Base-by-base conservation (phyloP, 2,888 invertebrate species). In the Pristionchus exspectatus region DNA sequence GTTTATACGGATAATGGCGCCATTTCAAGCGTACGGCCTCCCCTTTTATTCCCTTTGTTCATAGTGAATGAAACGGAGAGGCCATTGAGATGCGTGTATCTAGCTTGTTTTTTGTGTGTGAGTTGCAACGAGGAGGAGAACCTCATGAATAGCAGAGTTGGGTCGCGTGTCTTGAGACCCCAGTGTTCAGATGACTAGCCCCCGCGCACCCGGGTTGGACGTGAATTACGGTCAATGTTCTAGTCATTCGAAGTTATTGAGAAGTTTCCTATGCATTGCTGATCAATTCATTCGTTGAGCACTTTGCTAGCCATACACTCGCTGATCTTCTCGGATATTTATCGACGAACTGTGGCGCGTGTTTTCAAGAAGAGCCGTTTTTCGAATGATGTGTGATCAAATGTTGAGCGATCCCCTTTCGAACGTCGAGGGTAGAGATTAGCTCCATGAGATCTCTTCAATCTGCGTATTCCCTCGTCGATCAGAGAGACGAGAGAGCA, bases 11-110 rank as follows among this genome's bases (percentile, higher is more conserved):
- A 21, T 56, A 56, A 56, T 56, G 63, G 63, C 63, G 24, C 24
- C 63, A 10, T 63, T 63, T 63, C 63, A 63, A 63, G 24, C 63
- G 63, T 63, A 24, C 63, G 63, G 24, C 24, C n/a, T n/a, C 10
- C 24, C n/a, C 63, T 63, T 63, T 63, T 63, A 63, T 63, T 63
- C 63, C 63, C 63, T 63, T 63, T 63, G 63, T 63, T 63, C 63
- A 3, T 63, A 24, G 63, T n/a, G 24, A 63, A 63, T 63, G 63
- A 63, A n/a, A 63, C n/a, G 63, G 63, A n/a, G 63, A 21, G 21
- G 21, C 63, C 10, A 63, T 63, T 63, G 21, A 63, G 63, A 63
- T 63, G 63, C n/a, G 63, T n/a, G 63, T 63, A 63, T 63, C 63
- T 63, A n/a, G n/a, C 69, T 30, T 69, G 69, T 69, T 69, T 33